Base-by-base conservation (phyloP, 2,113 vertebrate species). In the Cavia aperea region DNA sequence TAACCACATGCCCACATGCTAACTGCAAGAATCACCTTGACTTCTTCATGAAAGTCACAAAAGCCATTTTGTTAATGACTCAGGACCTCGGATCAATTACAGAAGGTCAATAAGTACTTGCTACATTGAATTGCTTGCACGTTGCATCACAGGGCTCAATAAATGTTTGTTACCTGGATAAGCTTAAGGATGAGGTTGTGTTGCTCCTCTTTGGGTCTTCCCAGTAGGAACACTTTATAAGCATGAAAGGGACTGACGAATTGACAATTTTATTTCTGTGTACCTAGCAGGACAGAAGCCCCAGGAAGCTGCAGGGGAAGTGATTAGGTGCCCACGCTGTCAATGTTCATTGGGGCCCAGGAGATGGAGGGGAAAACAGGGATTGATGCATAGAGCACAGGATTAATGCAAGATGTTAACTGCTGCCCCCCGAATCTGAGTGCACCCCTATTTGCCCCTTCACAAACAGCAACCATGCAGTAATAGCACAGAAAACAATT, bases 211-310 rank as follows among this genome's bases (percentile, higher is more conserved):
- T 85, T n/a, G 95, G 93, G 81, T 96, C 94, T 95, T 97, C 96
- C 88, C 94, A 63, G 1, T 79, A 97, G 96, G 92, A 92, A 7
- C 86, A 88, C 94, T 97, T 96, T 95, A 88, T 93, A 93, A 96
- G 96, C 95, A 94, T 93, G 96, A 96, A 97, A 94, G 83, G 96
- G 93, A 96, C 95, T 83, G 94, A 96, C 93, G 93, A 96, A 90
- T 82, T 90, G 96, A 88, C 93, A 94, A 96, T 97, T 97, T 96
- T 96, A 97, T 97, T 97, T 94, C 94, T 95, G 93, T 96, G 95
- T 92, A 68, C 4, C 24, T 94, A 84, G 86, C 79, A 94, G 92
- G 95, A 95, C 49, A 36, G 86, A 94, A 94, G 66, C 88, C 60
- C 46, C 66, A 88, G 92, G 93, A 96, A 97, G 95, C 82, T 93